Conservation (phyloP, 2,888 invertebrate genomes). For the Zaprionus obscuricornis region DNA sequence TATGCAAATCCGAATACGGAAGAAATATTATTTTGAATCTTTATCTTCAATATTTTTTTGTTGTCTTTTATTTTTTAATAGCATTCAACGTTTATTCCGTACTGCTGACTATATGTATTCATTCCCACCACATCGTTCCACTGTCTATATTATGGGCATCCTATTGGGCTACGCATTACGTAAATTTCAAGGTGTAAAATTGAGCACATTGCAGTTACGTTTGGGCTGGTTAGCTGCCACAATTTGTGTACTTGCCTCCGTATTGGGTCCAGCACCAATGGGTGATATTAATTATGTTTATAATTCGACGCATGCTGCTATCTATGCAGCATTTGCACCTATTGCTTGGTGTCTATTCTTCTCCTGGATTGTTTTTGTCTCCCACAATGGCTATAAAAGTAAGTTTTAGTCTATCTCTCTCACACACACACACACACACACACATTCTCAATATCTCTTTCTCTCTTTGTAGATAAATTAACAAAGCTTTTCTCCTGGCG, state of each 20-base stretch:
- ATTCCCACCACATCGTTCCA: slow-evolving; percentile 87
- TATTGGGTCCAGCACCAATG: slow-evolving; percentile 87
- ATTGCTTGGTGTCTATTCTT: slow-evolving; percentile 88
- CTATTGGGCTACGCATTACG: slow-evolving; percentile 86
- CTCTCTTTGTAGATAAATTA: slow-evolving; percentile 84
- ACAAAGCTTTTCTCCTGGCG: slow-evolving; percentile 85
- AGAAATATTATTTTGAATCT: background rate
- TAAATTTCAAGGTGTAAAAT: slow-evolving; percentile 82
- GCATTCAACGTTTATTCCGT: slow-evolving; percentile 87
- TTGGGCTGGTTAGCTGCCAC: slow-evolving; percentile 85
- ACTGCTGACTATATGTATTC: slow-evolving; percentile 89
- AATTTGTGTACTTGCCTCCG: slow-evolving; percentile 84
- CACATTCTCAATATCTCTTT: background rate
- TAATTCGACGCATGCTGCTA: slow-evolving; percentile 86
- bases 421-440: no score
- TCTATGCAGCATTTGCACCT: slow-evolving; percentile 88
- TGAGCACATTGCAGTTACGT: slow-evolving; percentile 83
- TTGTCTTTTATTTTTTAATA: slow-evolving; percentile 70
- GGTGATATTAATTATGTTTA: slow-evolving; percentile 86
- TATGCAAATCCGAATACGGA: background rate
- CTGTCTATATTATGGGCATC: slow-evolving; percentile 88
- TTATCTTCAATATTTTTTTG: no score
- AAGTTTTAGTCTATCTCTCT: slow-evolving; percentile 49
- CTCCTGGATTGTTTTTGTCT: slow-evolving; percentile 87
- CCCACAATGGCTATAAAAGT: slow-evolving; percentile 87